Evolutionary conservation across 1,140 invertebrate genomes (phyloP), one percentile per base, ranked within the genome.

Genomic region (Ephestia elutella): DNA sequence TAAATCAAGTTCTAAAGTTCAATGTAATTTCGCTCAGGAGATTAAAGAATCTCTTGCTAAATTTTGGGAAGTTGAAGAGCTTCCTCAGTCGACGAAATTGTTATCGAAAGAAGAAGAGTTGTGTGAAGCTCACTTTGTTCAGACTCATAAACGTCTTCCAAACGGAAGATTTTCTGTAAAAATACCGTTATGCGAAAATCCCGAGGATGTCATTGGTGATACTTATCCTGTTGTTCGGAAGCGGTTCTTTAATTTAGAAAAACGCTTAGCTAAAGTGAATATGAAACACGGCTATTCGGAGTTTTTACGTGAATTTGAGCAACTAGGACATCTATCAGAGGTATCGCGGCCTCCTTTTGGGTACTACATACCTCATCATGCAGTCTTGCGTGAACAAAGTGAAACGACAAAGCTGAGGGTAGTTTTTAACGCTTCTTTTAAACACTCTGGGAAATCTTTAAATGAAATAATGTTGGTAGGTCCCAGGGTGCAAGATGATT

Each of bases 381-480:
- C 38, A 10, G 28, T 57, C 0, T 3, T 57, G 5, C 13, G 28
- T 9, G 48, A 50, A 21, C 8, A 28, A 7, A 49, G 56, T 51
- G 48, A 49, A 57, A 57, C 56, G 9, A 57, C 56, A 28, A 48
- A 49, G 13, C 20, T 56, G 11, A 38, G 55, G 28, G 38, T 56
- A n/a, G 55, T 56, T 10, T 57, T 57, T 35, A 48, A 57, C 21
- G 56, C 21, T 7, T 50, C 56, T 35, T 48, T 48, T 7, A 49
- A 50, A 38, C 55, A 11, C 18, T 19, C 10, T n/a, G n/a, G n/a
- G n/a, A 56, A 56, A 20, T 56, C 55, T 4, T 19, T 56, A 4
- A 56, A 56, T 20, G 44, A 56, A 19, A 48, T 56, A 15, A 38
- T 49, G 28, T 19, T 20, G 0, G n/a, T 56, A 15, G 55, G 55